Evolutionary conservation across 1,140 invertebrate species (phyloP), one percentile per base, ranked within the genome.

Genomic region (Bombus soroeensis): DNA sequence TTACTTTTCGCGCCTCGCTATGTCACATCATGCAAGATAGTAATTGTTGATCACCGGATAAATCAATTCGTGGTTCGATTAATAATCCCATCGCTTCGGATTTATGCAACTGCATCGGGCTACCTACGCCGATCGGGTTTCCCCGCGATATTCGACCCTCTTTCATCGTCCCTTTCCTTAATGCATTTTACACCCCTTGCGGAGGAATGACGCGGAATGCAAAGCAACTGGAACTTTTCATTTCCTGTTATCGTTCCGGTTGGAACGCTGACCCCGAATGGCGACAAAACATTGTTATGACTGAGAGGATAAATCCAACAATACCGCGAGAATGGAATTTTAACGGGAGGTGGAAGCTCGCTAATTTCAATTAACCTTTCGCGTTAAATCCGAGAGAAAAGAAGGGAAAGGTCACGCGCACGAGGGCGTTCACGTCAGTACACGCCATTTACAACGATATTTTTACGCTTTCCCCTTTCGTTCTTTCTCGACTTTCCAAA

Each of bases 11-110:
- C 9, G 8, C 5, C 32, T 4, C 4, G 5, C 13, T 64, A 25
- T 8, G 47, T 22, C n/a, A 68, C 83, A 73, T 71, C 83, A 76
- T 88, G 12, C 47, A 53, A 53, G 13, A 28, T 59, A 37, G 68
- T 92, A 92, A 92, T 93, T 89, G 89, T 92, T 90, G 91, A 93
- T 93, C 88, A 91, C 53, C 83, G 71, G 90, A 87, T 93, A 92
- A 93, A 94, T 94, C 92, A 91, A 92, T 92, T 83, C 83, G 77
- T 76, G 88, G 76, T 84, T 77, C 90, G 89, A 93, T 93, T 92
- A 91, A 81, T 81, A 89, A 90, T 85, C 53, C 73, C 87, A 91
- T 90, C 83, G 81, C 57, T 59, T 85, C 75, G 57, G 72, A 81
- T 88, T 88, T 59, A 83, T 39, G 84, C 71, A 74, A 72, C 68